phyloP scores from a whole-genome alignment of 2,797 vertebrate genomes.

The Channallabes apus region DNA sequence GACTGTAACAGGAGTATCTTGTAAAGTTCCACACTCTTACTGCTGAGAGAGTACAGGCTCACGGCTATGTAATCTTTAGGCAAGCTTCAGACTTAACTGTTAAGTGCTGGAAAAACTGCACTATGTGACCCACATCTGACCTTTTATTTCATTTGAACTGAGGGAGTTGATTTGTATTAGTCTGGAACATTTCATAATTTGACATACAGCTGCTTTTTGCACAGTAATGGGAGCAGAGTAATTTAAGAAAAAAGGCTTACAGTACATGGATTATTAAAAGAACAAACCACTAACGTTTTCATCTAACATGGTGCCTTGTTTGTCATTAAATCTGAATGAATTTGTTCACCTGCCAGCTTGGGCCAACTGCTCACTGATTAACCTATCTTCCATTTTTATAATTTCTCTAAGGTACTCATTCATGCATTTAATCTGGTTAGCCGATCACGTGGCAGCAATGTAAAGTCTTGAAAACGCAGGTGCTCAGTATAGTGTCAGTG shows the following conservation, averaged over 20 bases:
- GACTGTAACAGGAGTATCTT: not conserved
- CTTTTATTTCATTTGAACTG: conserved; percentile 50
- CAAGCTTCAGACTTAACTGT: conserved; percentile 67
- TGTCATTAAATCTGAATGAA: conserved; percentile 24
- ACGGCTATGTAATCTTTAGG: conserved; percentile 58
- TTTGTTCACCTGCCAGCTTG: conserved; percentile 35
- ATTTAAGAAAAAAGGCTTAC: conserved; percentile 22
- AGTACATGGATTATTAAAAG: conserved; percentile 4
- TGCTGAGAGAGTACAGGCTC: conserved; percentile 24
- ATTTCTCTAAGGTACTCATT: not conserved
- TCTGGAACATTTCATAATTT: conserved; percentile 23
- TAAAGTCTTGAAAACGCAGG: not conserved
- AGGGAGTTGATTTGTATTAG: conserved; percentile 16
- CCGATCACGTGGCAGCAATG: not conserved
- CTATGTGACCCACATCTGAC: conserved; percentile 58
- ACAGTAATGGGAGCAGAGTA: not conserved
- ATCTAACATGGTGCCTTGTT: conserved; percentile 1
- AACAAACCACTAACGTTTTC: conserved; percentile 34
- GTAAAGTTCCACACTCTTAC: not conserved
- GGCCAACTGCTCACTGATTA: not conserved
- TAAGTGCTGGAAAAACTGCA: conserved; percentile 59
- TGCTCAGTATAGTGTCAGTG: not conserved
- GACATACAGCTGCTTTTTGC: conserved; percentile 18
- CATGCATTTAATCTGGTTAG: not conserved
- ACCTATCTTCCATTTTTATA: not conserved